Conservation (phyloP, 2,113 vertebrate species). For the Sminthopsis crassicaudata region DNA sequence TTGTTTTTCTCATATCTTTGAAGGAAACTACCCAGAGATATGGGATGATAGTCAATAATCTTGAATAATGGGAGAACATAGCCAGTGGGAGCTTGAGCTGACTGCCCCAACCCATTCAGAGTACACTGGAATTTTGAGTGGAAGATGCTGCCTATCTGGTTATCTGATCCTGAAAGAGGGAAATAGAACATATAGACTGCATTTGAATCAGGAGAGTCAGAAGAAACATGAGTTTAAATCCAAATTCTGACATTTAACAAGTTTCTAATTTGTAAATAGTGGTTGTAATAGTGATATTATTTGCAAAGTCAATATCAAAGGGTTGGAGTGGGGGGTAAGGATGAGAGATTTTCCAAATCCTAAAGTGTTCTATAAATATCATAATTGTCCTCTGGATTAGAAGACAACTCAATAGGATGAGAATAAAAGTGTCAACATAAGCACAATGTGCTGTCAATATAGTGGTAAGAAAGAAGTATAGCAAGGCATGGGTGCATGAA, state of each 20-base stretch:
- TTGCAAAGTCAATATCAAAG: too few species aligned
- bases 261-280: not conserved
- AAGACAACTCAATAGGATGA: not conserved
- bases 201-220: not conserved
- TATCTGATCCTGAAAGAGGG: not conserved
- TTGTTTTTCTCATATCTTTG: not conserved
- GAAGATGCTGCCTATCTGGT: not conserved
- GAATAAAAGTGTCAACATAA: not conserved
- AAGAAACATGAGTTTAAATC: not conserved
- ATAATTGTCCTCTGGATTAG: not conserved
- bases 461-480: too few species aligned
- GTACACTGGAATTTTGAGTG: not conserved
- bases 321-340: too few species aligned
- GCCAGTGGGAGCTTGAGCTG: not conserved
- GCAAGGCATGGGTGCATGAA: not conserved
- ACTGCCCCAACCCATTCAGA: not conserved
- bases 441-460: not conserved
- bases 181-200: not conserved
- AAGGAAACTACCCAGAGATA: not conserved
- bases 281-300: not conserved
- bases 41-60: not conserved
- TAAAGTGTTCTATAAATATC: not conserved
- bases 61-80: not conserved
- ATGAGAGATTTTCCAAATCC: not conserved
- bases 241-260: not conserved